Base-by-base conservation (phyloP, 2,888 invertebrate genomes). In the Rutpela maculata region DNA sequence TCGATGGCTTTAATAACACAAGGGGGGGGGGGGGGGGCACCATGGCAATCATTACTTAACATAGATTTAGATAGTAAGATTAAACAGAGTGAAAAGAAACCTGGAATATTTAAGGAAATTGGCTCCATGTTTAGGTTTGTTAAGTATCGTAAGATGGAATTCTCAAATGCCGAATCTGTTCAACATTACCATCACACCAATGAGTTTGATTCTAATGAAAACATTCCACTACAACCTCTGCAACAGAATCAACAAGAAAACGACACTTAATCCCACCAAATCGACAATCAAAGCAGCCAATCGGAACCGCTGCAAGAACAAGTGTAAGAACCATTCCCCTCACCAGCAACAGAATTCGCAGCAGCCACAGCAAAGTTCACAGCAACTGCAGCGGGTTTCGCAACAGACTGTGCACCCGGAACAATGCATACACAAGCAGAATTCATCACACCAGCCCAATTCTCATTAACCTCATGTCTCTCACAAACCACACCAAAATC, bases 31-130 rank as follows among this genome's bases (percentile, higher is more conserved):
- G 94, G 57, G 93, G 94, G 1, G 35, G 93, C 93, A 2, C 95
- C 95, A 7, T 93, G 95, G 77, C 96, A 96, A 86, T 95, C 96
- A 0, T 96, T 96, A 0, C 89, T 96, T 10, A 94, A 96, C 91
- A 92, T 93, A 1, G 92, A 91, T 2, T 80, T 90, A 66, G 93
- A 93, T 84, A 91, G 91, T 65, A 93, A 93, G 85, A 90, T 90
- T 78, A 90, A 90, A 83, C 82, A 84, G 3, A 87, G 86, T 19
- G 91, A 91, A 87, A 95, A 95, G 89, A 95, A 95, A 86, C 94
- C 95, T 0, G 95, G 96, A 1, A 90, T 97, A 35, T 91, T 97
- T 68, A 96, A 96, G 88, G 95, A 95, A 11, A 91, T 95, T 71
- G 94, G 95, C 11, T 94, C 94, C 11, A 95, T 95, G 94, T 95